Evolutionary conservation across 1,140 invertebrate species (phyloP).

Genomic region (Drosophila burlai): DNA sequence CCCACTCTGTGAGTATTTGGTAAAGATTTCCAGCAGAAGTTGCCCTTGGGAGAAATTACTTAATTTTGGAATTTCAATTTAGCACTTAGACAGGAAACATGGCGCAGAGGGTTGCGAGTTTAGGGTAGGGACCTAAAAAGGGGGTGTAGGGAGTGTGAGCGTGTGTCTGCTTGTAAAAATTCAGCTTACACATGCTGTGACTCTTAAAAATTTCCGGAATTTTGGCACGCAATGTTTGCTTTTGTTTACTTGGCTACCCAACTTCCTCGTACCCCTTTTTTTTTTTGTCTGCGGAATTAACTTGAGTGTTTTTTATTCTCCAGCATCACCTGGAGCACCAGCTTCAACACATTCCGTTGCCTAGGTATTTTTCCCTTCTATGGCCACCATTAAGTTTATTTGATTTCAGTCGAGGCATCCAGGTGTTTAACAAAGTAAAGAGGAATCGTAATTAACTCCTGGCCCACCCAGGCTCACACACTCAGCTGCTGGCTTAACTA

Average conservation of each 20-base stretch:
- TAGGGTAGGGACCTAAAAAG: not conserved
- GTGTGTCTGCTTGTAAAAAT: slow-evolving; percentile 59
- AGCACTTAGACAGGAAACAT: slow-evolving; percentile 70
- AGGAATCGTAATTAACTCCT: slow-evolving; percentile 72
- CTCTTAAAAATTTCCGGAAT: slow-evolving; percentile 81
- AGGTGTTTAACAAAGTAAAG: slow-evolving; percentile 59
- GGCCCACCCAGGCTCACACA: not conserved
- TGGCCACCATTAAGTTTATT: slow-evolving; percentile 34
- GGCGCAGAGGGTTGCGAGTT: slow-evolving; percentile 18
- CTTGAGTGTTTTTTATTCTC: slow-evolving; percentile 13
- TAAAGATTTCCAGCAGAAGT: slow-evolving; percentile 45
- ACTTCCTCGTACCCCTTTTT: slow-evolving; percentile 5
- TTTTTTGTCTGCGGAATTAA: not conserved
- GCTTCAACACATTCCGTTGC: slow-evolving; percentile 9
- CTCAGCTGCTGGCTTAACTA: slow-evolving; percentile 20
- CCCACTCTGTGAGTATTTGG: slow-evolving; percentile 41
- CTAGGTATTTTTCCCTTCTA: slow-evolving; percentile 10
- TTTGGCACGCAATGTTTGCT: slow-evolving; percentile 78
- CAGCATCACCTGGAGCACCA: slow-evolving; percentile 12
- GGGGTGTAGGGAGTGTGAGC: not conserved
- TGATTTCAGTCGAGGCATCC: slow-evolving; percentile 28
- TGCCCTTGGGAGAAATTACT: slow-evolving; percentile 80
- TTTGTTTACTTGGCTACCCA: slow-evolving; percentile 71
- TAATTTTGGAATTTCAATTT: slow-evolving; percentile 84
- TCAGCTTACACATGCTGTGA: slow-evolving; percentile 80